phyloP scores from a whole-genome alignment of 2,113 vertebrate species.

The Crotalus helleri region DNA sequence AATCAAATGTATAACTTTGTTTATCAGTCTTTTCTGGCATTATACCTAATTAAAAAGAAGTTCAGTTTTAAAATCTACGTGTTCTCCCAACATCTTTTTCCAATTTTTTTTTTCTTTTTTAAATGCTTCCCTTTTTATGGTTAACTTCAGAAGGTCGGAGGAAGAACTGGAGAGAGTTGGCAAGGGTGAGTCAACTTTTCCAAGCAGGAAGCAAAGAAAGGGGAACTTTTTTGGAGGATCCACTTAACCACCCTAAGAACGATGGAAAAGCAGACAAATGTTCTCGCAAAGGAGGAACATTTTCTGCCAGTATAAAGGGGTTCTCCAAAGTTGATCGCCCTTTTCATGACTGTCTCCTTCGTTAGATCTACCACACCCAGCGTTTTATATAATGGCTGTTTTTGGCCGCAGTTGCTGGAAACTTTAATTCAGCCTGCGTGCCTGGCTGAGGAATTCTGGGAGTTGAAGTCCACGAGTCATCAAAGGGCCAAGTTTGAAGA shows the following conservation, averaged over 20 bases:
- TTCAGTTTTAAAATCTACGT: too few species aligned
- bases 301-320: background rate
- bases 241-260: slow-evolving; percentile 6
- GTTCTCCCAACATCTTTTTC: too few species aligned
- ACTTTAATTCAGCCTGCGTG: background rate
- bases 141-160: background rate
- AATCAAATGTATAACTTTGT: too few species aligned
- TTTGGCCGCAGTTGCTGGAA: background rate
- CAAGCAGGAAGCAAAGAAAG: background rate
- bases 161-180: background rate
- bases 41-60: too few species aligned
- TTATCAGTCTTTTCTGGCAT: too few species aligned
- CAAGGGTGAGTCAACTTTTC: background rate
- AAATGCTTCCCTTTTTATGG: background rate
- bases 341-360: background rate
- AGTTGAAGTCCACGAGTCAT: too few species aligned
- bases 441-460: too few species aligned
- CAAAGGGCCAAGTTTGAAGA: too few species aligned
- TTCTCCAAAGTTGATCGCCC: background rate
- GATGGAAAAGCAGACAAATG: background rate
- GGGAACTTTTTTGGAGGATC: slow-evolving; percentile 34
- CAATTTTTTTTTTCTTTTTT: background rate
- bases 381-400: background rate
- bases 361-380: background rate
- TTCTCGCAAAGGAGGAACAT: slow-evolving; percentile 20